Conservation (phyloP, 2,888 invertebrate genomes). For the Cylindroiulus punctatus region DNA sequence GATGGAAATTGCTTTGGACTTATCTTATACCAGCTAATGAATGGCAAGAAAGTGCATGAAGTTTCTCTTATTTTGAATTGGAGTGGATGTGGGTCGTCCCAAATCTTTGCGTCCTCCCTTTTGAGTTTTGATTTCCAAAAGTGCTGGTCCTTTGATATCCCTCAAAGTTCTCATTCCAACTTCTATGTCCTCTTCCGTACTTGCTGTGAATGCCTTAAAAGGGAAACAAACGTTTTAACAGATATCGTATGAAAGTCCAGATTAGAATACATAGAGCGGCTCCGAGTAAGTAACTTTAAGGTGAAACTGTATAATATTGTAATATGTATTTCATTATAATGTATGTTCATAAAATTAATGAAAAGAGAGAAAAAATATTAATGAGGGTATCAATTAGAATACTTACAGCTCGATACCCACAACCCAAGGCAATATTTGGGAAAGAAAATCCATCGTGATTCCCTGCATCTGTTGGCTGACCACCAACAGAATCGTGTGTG, state of each 20-base stretch:
- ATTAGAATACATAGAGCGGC: too few species aligned
- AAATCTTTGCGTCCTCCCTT: slow-evolving; percentile 66
- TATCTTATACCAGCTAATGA: neutral
- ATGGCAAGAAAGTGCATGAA: slow-evolving; percentile 66
- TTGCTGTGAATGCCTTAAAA: slow-evolving; percentile 62
- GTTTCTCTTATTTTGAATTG: slow-evolving; percentile 67
- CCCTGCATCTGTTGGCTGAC: slow-evolving; percentile 66
- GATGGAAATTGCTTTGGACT: slow-evolving; percentile 5
- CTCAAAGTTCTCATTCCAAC: slow-evolving; percentile 62
- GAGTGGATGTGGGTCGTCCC: slow-evolving; percentile 67
- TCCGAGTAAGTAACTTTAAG: too few species aligned
- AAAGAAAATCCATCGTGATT: slow-evolving; percentile 63
- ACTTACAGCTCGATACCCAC: slow-evolving; percentile 65
- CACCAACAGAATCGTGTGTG: slow-evolving; percentile 68
- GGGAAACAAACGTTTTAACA: neutral
- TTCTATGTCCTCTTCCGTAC: slow-evolving; percentile 63
- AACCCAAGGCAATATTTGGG: slow-evolving; percentile 62
- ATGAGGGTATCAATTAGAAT: too few species aligned
- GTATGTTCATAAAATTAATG: too few species aligned
- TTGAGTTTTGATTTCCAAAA: slow-evolving; percentile 65
- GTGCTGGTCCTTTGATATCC: slow-evolving; percentile 64
- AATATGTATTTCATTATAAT: too few species aligned
- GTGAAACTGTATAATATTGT: too few species aligned
- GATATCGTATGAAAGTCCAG: neutral
- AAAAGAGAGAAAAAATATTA: too few species aligned